Evolutionary conservation across 2,797 vertebrate genomes (phyloP), one percentile per base, ranked within the genome.

Genomic region (Clarias pachynema): DNA sequence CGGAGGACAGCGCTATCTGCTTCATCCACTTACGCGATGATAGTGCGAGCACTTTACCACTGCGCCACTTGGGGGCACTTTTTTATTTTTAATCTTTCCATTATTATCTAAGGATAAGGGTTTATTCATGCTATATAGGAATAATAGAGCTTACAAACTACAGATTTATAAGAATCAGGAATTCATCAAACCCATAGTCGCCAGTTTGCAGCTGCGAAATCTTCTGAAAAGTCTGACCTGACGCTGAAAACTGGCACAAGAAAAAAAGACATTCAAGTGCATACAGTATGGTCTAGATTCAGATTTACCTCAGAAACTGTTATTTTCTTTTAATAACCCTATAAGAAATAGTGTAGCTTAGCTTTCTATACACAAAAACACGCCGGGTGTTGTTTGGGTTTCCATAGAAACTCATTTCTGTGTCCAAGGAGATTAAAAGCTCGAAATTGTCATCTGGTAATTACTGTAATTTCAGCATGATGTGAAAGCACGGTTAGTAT

Each of bases 371-470:
- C 57, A 40, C 22, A 79, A 79, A 49, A 62, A 40, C 57, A 62
- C 37, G 29, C 56, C 22, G 6, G 56, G 2, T 37, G 20, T 59
- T 78, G 7, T 57, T 57, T 59, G 26, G 29, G 74, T 79, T 79
- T 79, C 75, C 75, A 79, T 79, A 79, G 75, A 37, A 60, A 79
- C 75, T 40, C 75, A 40, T n/a, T 60, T 40, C 57, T 9, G 31
- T 79, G 56, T 79, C 75, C 57, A 79, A 40, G 34, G 75, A 79
- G 57, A 79, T 79, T 40, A 79, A 40, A 53, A 59, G 74, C 74
- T 77, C 26, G 0, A 77, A 57, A 56, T 57, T 4, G 26, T 77
- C 29, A 77, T 59, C 18, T 77, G 0, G 4, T 59, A 77, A 77
- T 77, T 77, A 59, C 74, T 77, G 56, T 77, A 59, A 77, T 77